phyloP scores from a whole-genome alignment of 2,888 invertebrate species.

The Drepanosiphum platanoidis region DNA sequence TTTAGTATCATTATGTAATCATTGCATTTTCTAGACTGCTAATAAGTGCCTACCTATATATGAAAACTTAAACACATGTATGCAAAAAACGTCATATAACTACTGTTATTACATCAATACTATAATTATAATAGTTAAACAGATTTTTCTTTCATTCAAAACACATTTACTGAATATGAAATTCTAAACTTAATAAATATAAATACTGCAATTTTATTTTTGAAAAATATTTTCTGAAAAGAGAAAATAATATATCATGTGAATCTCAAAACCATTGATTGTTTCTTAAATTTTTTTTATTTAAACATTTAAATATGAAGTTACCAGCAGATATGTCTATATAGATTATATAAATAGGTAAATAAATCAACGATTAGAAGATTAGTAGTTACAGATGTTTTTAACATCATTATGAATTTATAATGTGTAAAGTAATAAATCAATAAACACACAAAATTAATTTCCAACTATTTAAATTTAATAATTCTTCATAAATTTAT shows the following conservation, averaged over 20 bases:
- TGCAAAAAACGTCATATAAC: neutral
- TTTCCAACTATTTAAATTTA: neutral
- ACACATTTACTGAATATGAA: too few species aligned
- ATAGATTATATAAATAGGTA: neutral
- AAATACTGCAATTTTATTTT: too few species aligned
- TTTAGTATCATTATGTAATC: slow-evolving; percentile 17
- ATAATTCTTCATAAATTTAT: neutral
- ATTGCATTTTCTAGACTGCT: neutral
- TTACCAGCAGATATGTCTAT: too few species aligned
- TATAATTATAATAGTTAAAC: too few species aligned
- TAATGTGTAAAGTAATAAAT: neutral
- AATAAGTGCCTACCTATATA: too few species aligned
- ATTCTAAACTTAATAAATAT: too few species aligned
- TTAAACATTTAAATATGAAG: neutral
- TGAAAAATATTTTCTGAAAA: too few species aligned
- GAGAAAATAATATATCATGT: too few species aligned
- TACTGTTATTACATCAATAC: neutral
- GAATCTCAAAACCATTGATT: neutral
- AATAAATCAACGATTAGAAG: neutral
- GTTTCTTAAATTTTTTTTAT: neutral
- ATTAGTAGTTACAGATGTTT: too few species aligned
- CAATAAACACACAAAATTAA: neutral
- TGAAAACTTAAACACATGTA: neutral
- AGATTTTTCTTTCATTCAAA: too few species aligned
- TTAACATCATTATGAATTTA: neutral